phyloP scores from a whole-genome alignment of 2,888 invertebrate species.

The Melieria omissa region DNA sequence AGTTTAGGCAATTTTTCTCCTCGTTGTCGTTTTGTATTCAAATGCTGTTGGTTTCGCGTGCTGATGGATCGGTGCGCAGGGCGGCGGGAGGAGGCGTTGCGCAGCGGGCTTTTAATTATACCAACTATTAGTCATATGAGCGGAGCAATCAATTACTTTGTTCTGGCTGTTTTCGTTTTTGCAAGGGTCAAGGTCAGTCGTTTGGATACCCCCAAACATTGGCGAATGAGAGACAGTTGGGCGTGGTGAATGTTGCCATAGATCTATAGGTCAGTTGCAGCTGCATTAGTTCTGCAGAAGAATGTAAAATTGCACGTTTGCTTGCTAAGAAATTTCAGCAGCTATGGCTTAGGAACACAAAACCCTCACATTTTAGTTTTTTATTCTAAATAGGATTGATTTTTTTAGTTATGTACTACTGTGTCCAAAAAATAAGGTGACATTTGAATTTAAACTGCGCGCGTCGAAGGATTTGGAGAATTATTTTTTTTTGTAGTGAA shows the following conservation, averaged over 20 bases:
- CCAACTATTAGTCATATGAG: too few species aligned
- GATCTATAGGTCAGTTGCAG: background rate
- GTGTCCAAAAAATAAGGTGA: too few species aligned
- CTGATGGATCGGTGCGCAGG: too few species aligned
- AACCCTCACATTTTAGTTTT: background rate
- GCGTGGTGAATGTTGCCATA: background rate
- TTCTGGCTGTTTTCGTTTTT: constrained; percentile 6
- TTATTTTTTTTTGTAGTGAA: too few species aligned
- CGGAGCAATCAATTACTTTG: too few species aligned
- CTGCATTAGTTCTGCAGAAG: background rate
- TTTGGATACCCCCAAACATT: constrained; percentile 12
- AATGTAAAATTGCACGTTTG: background rate
- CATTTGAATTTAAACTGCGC: too few species aligned
- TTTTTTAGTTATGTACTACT: too few species aligned
- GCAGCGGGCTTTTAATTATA: too few species aligned
- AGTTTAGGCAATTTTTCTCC: background rate
- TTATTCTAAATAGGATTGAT: background rate
- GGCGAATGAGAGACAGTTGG: constrained; percentile 1
- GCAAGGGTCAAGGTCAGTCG: constrained; percentile 29
- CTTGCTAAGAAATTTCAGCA: background rate
- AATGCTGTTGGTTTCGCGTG: too few species aligned
- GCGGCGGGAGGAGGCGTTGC: too few species aligned
- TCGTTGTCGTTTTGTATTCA: too few species aligned
- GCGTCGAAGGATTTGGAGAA: too few species aligned
- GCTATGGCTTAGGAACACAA: background rate